Evolutionary conservation across 2,888 invertebrate genomes (phyloP).

Genomic region (Microctonus brassicae): DNA sequence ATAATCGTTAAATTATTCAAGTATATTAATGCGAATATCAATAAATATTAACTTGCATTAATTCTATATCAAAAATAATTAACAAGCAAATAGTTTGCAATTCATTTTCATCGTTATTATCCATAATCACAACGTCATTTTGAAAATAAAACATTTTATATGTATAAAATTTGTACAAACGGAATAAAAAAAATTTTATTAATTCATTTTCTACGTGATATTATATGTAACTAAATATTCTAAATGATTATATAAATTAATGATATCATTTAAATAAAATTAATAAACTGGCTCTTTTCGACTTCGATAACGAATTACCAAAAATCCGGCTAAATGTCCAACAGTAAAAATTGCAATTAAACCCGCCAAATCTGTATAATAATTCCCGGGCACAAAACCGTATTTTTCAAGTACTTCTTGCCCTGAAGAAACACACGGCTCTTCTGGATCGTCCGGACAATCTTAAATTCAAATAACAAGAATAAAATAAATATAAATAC

Average conservation of each 20-base stretch:
- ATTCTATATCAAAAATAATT: background rate
- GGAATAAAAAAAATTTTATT: background rate
- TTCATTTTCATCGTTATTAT: background rate
- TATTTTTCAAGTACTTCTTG: slow-evolving; percentile 75
- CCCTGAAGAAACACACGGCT: slow-evolving; percentile 78
- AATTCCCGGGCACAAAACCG: slow-evolving; percentile 72
- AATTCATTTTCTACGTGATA: background rate
- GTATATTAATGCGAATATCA: background rate
- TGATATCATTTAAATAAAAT: background rate
- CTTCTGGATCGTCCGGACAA: slow-evolving; percentile 74
- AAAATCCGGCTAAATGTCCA: slow-evolving; percentile 71
- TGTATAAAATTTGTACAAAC: background rate
- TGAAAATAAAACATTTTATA: background rate
- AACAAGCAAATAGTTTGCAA: background rate
- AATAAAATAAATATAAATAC: background rate
- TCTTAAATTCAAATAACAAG: slow-evolving; percentile 64
- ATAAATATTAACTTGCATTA: background rate
- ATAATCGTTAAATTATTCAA: too few species aligned
- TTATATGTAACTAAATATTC: background rate
- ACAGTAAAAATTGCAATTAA: slow-evolving; percentile 70
- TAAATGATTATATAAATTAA: background rate
- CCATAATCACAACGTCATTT: background rate
- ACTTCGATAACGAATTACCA: slow-evolving; percentile 73
- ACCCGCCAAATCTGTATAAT: slow-evolving; percentile 72
- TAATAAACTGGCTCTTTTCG: slow-evolving; percentile 73